Conservation (phyloP, 1,140 invertebrate species). For the Meloidogyne chitwoodi region DNA sequence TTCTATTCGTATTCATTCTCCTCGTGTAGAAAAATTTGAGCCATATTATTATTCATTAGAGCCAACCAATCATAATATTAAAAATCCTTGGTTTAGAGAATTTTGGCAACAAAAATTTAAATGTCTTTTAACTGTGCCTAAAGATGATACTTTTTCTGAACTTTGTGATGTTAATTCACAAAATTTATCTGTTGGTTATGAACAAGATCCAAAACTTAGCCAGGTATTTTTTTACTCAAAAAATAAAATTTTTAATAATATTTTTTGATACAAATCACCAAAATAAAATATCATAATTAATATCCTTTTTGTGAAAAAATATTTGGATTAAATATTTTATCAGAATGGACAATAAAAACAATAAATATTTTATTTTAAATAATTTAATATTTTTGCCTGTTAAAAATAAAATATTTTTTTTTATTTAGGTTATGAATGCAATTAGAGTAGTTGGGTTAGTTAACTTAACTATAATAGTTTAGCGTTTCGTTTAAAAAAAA, state of each 20-base stretch:
- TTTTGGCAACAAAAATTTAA: conserved; percentile 73
- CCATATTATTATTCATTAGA: conserved; percentile 70
- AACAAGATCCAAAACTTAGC: conserved; percentile 71
- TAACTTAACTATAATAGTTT: no score
- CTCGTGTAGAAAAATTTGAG: conserved; percentile 69
- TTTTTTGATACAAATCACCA: no score
- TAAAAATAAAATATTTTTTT: not conserved
- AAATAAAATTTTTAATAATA: no score
- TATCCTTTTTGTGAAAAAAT: no score
- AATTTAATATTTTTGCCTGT: no score
- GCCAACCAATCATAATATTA: conserved; percentile 66
- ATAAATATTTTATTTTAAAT: no score
- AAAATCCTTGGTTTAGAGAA: conserved; percentile 73
- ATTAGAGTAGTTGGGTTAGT: conserved; percentile 68
- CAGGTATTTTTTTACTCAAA: conserved; percentile 4
- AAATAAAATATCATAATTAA: no score
- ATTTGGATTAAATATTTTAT: no score
- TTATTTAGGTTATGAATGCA: conserved; percentile 70
- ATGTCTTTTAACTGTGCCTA: conserved; percentile 64
- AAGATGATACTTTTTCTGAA: conserved; percentile 48
- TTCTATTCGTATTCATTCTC: conserved; percentile 73
- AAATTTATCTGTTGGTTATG: conserved; percentile 46
- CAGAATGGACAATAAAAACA: no score
- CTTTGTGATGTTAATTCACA: conserved; percentile 36
- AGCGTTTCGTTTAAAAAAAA: no score